Evolutionary conservation across 2,113 vertebrate species (phyloP).

Genomic region (Hassar affinis): DNA sequence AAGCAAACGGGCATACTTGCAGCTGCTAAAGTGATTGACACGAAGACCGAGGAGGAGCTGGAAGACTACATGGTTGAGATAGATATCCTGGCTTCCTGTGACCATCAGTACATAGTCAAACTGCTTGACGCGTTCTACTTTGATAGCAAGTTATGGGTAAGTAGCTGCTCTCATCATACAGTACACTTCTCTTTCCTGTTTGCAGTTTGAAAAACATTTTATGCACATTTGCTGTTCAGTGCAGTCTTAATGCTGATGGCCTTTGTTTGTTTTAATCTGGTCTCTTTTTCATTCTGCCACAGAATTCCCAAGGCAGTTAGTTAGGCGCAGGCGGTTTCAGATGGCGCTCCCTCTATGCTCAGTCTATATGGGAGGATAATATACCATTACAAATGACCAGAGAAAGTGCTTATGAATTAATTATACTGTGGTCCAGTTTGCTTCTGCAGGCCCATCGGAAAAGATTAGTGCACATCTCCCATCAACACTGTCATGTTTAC

Average conservation of each 20-base stretch:
- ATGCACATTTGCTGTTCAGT: conserved; percentile 19
- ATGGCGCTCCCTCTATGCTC: conserved; percentile 63
- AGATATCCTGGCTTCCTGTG: conserved; percentile 94
- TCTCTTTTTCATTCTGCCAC: conserved; percentile 38
- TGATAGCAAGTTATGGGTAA: conserved; percentile 95
- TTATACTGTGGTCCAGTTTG: conserved; percentile 60
- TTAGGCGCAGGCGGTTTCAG: conserved; percentile 68
- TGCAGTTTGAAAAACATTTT: background rate
- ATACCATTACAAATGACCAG: conserved; percentile 65
- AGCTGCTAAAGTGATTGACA: conserved; percentile 98
- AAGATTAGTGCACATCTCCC: conserved; percentile 51
- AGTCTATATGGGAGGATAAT: conserved; percentile 69
- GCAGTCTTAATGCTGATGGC: background rate
- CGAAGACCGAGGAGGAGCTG: conserved; percentile 97
- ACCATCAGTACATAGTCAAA: conserved; percentile 94
- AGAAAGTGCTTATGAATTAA: conserved; percentile 77
- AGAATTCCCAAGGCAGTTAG: conserved; percentile 60
- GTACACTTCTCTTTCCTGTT: background rate
- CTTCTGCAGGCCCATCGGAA: conserved; percentile 48
- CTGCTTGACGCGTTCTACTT: conserved; percentile 97
- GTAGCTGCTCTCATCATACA: conserved; percentile 46
- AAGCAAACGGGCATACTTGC: conserved; percentile 91
- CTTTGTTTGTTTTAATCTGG: conserved; percentile 9
- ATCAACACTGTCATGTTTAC: conserved; percentile 12
- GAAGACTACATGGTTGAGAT: conserved; percentile 99